A percentile compares a stretch with the other conserved stretches of the same genome.
Evolutionary conservation across 2,888 invertebrate species (phyloP).

Genomic region (Xanthia togata): DNA sequence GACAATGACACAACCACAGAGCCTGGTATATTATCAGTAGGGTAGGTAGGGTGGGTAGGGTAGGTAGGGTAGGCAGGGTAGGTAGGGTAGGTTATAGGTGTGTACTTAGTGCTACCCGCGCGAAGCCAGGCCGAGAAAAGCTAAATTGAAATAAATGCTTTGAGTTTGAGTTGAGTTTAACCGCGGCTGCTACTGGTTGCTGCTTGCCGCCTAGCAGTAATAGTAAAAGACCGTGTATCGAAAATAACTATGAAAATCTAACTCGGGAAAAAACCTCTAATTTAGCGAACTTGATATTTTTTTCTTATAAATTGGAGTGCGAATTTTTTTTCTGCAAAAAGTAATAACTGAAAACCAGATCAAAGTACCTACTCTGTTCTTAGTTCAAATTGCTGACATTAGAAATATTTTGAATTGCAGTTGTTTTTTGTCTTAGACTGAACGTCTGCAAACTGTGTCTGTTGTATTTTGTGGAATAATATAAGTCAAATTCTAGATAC

Average conservation of each 20-base stretch:
- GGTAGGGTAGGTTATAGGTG: too few species aligned
- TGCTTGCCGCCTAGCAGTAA: not conserved
- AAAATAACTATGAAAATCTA: too few species aligned
- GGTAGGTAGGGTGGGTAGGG: too few species aligned
- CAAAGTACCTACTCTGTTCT: conserved; percentile 24
- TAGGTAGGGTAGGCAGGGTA: too few species aligned
- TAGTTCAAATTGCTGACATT: conserved; percentile 62
- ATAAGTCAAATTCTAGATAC: conserved; percentile 70
- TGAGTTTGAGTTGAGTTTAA: not conserved
- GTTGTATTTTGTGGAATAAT: conserved; percentile 61
- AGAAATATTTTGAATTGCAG: conserved; percentile 50
- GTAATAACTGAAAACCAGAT: conserved; percentile 24
- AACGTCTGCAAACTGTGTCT: conserved; percentile 59
- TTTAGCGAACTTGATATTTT: conserved; percentile 15
- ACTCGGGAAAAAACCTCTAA: not conserved
- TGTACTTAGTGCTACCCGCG: too few species aligned
- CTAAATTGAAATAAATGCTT: not conserved
- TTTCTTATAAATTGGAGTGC: conserved; percentile 6
- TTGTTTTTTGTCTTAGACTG: conserved; percentile 66
- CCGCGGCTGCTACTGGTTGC: not conserved
- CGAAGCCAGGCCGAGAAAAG: too few species aligned
- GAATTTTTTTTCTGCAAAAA: conserved; percentile 12
- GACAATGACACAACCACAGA: too few species aligned
- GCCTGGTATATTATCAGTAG: too few species aligned
- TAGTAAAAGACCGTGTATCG: not conserved